Percentiles rank a stretch among this genome's conserved stretches.
These are phyloP conservation scores for Xyrichtys novacula DNA, from an alignment of 2,797 vertebrate species.

Conservation along the genomic window DNA sequence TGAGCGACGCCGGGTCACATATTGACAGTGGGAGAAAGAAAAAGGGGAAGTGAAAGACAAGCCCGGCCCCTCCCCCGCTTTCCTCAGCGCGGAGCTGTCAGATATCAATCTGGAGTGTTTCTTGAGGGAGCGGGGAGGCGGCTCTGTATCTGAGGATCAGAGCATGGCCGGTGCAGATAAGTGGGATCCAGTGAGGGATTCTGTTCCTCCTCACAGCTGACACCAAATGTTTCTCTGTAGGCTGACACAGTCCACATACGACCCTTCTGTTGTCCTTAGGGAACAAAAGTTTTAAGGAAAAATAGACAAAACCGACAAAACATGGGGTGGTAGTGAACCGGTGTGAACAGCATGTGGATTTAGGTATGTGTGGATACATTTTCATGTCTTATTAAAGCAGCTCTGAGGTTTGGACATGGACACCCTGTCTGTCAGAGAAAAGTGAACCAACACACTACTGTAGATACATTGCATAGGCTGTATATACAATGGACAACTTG, in stretches of 20 bases:
- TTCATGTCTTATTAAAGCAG: no score
- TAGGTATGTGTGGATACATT: no score
- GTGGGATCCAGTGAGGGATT: conserved; percentile 68
- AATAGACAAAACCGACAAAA: not conserved
- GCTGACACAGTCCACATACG: conserved; percentile 8
- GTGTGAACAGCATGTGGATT: no score
- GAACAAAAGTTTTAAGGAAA: not conserved
- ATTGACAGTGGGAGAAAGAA: conserved; percentile 67
- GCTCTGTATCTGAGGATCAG: conserved; percentile 73
- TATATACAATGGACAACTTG: no score
- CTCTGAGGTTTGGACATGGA: no score
- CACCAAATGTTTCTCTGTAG: conserved; percentile 20
- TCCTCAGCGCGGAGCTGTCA: conserved; percentile 45
- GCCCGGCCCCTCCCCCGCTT: not conserved
- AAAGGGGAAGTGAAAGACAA: conserved; percentile 57
- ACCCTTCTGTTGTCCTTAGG: conserved; percentile 3
- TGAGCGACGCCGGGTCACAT: conserved; percentile 37
- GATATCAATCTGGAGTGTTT: conserved; percentile 77
- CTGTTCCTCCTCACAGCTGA: conserved; percentile 49
- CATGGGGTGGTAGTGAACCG: no score
- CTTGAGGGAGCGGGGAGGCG: conserved; percentile 66
- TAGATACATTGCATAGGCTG: no score
- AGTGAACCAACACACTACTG: no score
- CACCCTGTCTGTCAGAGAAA: no score
- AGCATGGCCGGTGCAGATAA: conserved; percentile 77